Evolutionary conservation across 2,888 invertebrate genomes (phyloP), one percentile per base, ranked within the genome.

Genomic region (Coecobrya sp.): DNA sequence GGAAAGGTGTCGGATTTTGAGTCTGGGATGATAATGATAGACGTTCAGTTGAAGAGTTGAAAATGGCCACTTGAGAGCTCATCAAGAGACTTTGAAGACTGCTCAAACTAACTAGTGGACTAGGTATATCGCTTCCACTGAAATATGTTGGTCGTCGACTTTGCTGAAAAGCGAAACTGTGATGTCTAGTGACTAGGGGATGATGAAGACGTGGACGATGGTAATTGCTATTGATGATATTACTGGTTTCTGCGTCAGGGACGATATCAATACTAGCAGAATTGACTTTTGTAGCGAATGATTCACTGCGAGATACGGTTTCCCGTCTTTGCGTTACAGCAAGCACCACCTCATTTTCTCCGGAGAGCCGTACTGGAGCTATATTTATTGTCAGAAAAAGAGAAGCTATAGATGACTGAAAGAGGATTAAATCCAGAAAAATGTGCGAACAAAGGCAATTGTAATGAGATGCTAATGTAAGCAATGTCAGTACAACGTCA

Each of bases 301-400:
- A 82, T 25, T 49, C 89, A 36, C 25, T 65, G 65, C 62, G 89
- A 36, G 45, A 25, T n/a, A 79, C 30, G 52, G 49, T 82, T 85
- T 90, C 89, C 36, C 89, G 52, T 59, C 84, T 84, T 85, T 90
- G 89, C 85, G 89, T 90, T 76, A 90, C 89, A 11, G 89, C 89
- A 11, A 90, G 76, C n/a, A 90, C 89, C 25, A 89, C 76, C 73
- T 90, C 89, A 22, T 73, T 76, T 73, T 85, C 82, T 82, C 70
- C 84, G 25, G 89, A 70, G 45, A 84, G 27, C 19, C 76, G 52
- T 0, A 27, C 89, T 22, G 89, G 89, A 85, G 19, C 89, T 90
- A 30, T 45, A 36, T 4, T 62, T n/a, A n/a, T n/a, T n/a, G n/a
- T n/a, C n/a, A n/a, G n/a, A n/a, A n/a, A n/a, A n/a, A n/a, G n/a